A percentile compares a stretch with the other conserved stretches of the same genome.
These are phyloP conservation scores for Hylomyscus alleni DNA, from an alignment of 2,797 vertebrate species.

Conservation along the genomic window DNA sequence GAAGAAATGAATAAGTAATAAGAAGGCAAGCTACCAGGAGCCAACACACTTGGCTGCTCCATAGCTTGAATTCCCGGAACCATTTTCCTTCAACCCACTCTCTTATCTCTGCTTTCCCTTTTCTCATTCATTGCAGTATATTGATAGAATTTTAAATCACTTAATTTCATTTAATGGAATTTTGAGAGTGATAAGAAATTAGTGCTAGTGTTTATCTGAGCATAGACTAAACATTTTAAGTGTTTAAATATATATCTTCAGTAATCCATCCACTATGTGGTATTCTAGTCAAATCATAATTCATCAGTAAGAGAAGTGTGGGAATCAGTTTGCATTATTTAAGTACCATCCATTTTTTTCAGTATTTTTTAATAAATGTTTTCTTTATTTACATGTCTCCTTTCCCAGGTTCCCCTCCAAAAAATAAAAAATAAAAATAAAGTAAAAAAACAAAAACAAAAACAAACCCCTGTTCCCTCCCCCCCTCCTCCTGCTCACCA, in stretches of 20 bases:
- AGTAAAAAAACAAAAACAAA: too few species aligned
- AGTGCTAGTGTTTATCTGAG: neutral
- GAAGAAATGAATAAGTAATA: neutral
- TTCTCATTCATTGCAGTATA: neutral
- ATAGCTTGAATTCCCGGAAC: neutral
- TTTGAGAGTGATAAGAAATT: slow-evolving; percentile 26
- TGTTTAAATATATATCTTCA: neutral
- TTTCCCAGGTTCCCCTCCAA: too few species aligned
- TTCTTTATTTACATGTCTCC: too few species aligned
- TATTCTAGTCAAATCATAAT: neutral
- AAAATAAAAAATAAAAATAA: too few species aligned
- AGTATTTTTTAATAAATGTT: too few species aligned
- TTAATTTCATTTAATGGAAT: neutral
- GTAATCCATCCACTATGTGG: neutral
- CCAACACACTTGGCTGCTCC: neutral
- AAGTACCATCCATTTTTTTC: neutral
- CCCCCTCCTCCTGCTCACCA: too few species aligned
- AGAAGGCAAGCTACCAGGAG: neutral
- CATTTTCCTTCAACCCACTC: too few species aligned
- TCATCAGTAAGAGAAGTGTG: neutral
- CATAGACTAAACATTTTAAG: neutral
- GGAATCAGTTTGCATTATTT: neutral
- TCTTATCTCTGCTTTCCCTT: neutral
- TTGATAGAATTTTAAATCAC: neutral
- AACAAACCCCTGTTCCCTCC: too few species aligned